Percentiles rank a stretch among this genome's conserved stretches.
Evolutionary conservation across 2,888 invertebrate genomes (phyloP).

Genomic region (Thymelicus lineola): DNA sequence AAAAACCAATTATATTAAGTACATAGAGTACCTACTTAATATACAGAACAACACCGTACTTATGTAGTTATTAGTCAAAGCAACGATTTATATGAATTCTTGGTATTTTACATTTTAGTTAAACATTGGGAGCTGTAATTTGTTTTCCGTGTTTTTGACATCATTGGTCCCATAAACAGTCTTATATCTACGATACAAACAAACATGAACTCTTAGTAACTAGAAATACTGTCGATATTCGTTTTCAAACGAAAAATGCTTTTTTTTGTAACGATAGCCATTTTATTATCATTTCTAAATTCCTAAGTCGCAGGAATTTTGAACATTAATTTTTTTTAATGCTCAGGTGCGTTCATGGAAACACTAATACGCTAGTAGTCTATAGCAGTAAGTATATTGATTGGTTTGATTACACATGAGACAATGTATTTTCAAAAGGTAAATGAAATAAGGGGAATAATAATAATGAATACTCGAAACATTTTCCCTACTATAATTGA

Average conservation of each 20-base stretch:
- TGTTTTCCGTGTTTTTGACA: slow-evolving; percentile 22
- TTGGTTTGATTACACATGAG: no score
- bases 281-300: slow-evolving; percentile 12
- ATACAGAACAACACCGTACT: no score
- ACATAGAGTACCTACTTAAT: slow-evolving; percentile 8
- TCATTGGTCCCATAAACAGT: slow-evolving; percentile 39
- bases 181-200: slow-evolving; percentile 34
- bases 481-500: no score
- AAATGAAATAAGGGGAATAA: no score
- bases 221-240: slow-evolving; percentile 39
- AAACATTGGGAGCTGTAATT: slow-evolving; percentile 17
- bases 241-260: slow-evolving; percentile 33
- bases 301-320: background rate
- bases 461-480: no score
- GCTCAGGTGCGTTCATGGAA: no score
- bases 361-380: no score
- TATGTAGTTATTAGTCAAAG: background rate
- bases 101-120: slow-evolving; percentile 23
- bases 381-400: no score
- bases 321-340: no score
- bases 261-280: slow-evolving; percentile 27
- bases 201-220: slow-evolving; percentile 29
- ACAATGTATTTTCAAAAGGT: no score
- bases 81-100: slow-evolving; percentile 21
- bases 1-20: no score